These are phyloP conservation scores for Pluvianellus socialis DNA, from an alignment of 2,113 vertebrate genomes.

Conservation along the genomic window DNA sequence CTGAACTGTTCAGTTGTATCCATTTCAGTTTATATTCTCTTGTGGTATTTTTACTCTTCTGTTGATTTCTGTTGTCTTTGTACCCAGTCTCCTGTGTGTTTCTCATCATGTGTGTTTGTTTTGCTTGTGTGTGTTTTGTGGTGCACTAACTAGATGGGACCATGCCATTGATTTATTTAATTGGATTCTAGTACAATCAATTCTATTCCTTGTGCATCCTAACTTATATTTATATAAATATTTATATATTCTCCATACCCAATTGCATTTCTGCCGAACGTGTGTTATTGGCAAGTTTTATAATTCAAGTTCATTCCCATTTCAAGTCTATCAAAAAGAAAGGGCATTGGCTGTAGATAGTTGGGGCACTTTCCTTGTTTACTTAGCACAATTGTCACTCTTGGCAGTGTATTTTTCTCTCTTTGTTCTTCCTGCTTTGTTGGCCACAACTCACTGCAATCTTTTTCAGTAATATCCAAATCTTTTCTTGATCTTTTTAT, in stretches of 20 bases:
- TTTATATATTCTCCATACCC: not conserved
- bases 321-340: not conserved
- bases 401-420: not conserved
- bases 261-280: not conserved
- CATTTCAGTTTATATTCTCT: not conserved
- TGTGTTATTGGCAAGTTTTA: not conserved
- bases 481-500: not conserved
- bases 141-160: not conserved
- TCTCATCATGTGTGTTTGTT: not conserved
- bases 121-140: not conserved
- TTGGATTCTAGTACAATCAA: not conserved
- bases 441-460: not conserved
- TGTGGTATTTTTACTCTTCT: not conserved
- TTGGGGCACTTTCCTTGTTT: not conserved
- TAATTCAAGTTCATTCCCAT: not conserved
- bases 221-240: no score
- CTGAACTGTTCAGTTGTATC: not conserved
- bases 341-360: not conserved
- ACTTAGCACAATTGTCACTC: not conserved
- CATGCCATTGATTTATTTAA: not conserved
- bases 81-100: not conserved
- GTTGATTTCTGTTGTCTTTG: not conserved
- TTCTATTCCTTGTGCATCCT: not conserved
- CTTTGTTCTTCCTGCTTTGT: not conserved
- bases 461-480: not conserved